phyloP scores from a whole-genome alignment of 2,113 vertebrate species.

The Actenoides lindsayi region DNA sequence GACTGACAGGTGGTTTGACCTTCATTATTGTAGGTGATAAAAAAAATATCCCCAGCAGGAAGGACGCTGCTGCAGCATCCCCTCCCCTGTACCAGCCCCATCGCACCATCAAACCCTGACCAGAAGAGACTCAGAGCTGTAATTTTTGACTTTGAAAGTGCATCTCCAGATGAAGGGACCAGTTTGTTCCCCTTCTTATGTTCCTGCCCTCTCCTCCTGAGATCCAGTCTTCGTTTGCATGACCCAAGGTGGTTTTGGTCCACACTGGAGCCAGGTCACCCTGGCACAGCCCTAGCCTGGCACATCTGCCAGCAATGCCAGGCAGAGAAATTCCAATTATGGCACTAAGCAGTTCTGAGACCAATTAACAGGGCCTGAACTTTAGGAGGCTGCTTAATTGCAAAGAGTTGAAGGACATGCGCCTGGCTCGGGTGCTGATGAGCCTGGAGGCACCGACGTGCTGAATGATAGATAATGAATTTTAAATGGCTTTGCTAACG shows the following conservation, averaged over 20 bases:
- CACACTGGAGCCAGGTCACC: accelerated
- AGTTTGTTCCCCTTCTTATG: accelerated
- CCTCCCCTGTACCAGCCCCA: background rate
- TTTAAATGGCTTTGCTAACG: background rate
- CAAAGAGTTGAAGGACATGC: background rate
- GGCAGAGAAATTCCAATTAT: background rate
- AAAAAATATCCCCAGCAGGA: background rate
- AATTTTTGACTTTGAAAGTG: accelerated
- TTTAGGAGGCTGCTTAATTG: background rate
- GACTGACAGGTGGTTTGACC: background rate
- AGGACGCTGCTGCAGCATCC: background rate
- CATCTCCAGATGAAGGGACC: accelerated
- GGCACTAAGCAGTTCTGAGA: background rate
- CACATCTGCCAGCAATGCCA: accelerated
- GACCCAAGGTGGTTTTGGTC: accelerated
- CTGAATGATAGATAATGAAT: background rate
- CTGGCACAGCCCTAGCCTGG: accelerated
- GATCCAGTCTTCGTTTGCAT: accelerated
- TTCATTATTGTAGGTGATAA: background rate
- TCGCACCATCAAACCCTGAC: background rate
- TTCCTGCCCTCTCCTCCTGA: background rate
- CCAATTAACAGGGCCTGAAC: background rate
- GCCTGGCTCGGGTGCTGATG: background rate
- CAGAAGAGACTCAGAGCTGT: background rate
- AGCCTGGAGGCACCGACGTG: background rate